Evolutionary conservation across 2,888 invertebrate genomes (phyloP).

Genomic region (Limnephilus marmoratus): DNA sequence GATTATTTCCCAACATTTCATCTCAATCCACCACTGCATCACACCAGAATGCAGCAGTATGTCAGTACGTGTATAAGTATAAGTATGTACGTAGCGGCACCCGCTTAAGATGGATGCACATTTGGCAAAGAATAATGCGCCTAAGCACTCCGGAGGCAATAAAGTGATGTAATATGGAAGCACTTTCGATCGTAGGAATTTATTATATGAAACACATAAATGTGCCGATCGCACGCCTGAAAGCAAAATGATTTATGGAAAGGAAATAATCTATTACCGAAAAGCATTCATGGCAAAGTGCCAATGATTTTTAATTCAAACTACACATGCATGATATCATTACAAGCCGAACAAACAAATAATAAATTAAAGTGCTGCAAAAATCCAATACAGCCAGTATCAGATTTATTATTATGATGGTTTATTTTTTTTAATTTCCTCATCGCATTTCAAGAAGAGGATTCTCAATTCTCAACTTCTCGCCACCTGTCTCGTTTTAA

Average conservation of each 20-base stretch:
- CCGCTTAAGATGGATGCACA: slow-evolving; percentile 27
- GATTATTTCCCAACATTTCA: neutral
- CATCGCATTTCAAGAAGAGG: neutral
- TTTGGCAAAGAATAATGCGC: slow-evolving; percentile 40
- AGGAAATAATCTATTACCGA: slow-evolving; percentile 26
- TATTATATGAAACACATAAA: slow-evolving; percentile 26
- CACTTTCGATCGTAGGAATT: slow-evolving; percentile 30
- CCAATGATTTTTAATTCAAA: slow-evolving; percentile 6
- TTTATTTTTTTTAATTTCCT: neutral
- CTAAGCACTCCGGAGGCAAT: slow-evolving; percentile 29
- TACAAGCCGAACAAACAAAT: neutral
- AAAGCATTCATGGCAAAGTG: slow-evolving; percentile 6
- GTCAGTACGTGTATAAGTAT: no score
- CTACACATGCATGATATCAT: neutral
- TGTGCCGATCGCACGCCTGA: neutral
- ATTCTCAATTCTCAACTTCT: neutral
- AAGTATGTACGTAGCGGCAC: neutral
- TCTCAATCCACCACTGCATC: neutral
- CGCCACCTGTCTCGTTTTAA: neutral
- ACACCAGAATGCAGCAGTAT: neutral
- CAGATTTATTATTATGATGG: neutral
- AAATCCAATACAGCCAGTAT: neutral
- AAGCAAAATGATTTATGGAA: slow-evolving; percentile 41
- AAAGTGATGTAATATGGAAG: slow-evolving; percentile 46
- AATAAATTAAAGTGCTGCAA: neutral